Percentiles rank a stretch among this genome's conserved stretches.
phyloP scores from a whole-genome alignment of 2,797 vertebrate genomes.

The Coregonus suidteri region DNA sequence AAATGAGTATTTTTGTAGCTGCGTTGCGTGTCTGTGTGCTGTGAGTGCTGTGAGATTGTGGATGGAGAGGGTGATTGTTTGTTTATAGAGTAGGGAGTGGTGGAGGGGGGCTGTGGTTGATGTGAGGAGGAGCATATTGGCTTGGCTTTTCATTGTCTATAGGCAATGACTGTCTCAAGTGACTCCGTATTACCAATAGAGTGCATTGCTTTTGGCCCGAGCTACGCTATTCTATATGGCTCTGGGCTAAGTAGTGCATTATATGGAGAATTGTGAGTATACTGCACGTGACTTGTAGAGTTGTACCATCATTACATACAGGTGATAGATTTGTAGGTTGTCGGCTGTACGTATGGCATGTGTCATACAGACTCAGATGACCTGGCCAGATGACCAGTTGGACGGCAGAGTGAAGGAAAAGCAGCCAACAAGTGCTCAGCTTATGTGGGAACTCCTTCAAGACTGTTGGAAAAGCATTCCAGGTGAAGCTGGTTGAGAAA shows the following conservation, averaged over 20 bases:
- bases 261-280: neutral
- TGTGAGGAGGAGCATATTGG: neutral
- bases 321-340: neutral
- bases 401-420: no score
- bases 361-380: neutral
- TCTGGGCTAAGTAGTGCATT: neutral
- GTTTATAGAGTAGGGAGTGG: neutral
- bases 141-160: constrained; percentile 3
- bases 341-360: neutral
- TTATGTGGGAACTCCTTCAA: no score
- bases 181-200: neutral
- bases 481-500: no score
- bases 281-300: no score
- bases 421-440: no score
- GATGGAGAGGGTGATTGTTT: neutral
- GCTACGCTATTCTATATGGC: neutral
- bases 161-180: neutral
- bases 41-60: no score
- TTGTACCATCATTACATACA: neutral
- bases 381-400: no score
- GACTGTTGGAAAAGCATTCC: no score
- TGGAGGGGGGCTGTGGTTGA: neutral
- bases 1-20: neutral
- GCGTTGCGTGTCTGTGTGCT: neutral
- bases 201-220: neutral